A percentile compares a stretch with the other conserved stretches of the same genome.
Evolutionary conservation across 2,888 invertebrate genomes (phyloP).

Genomic region (Campoplex capitator): DNA sequence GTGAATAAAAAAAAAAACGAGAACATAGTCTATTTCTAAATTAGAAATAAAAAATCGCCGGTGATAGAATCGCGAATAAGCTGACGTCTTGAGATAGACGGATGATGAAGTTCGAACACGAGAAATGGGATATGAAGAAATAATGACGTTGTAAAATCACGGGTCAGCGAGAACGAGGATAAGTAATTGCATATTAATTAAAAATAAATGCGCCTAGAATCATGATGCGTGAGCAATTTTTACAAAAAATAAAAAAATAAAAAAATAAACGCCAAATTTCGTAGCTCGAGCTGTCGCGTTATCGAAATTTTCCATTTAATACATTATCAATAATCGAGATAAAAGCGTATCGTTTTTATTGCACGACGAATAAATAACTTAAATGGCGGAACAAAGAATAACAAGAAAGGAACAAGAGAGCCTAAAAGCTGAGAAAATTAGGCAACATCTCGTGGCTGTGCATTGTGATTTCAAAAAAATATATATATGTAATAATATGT

Average conservation of each 20-base stretch:
- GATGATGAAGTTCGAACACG: background rate
- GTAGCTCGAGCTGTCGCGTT: conserved; percentile 12
- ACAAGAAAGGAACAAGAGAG: conserved; percentile 30
- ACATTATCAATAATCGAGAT: conserved; percentile 21
- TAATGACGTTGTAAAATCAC: conserved; percentile 5
- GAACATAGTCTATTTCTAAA: conserved; percentile 42
- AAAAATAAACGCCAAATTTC: background rate
- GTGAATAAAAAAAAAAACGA: background rate
- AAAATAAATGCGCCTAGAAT: conserved; percentile 32
- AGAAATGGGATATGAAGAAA: background rate
- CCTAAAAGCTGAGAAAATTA: conserved; percentile 48
- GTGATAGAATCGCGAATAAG: conserved; percentile 32
- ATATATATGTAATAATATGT: conserved; percentile 22
- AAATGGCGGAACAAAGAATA: conserved; percentile 10
- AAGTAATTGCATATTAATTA: conserved; percentile 24
- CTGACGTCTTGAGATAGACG: background rate
- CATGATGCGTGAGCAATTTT: conserved; percentile 27
- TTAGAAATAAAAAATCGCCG: conserved; percentile 37
- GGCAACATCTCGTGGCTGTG: conserved; percentile 67
- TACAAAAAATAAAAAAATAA: background rate
- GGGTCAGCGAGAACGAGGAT: conserved; percentile 27
- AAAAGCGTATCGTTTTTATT: conserved; percentile 30
- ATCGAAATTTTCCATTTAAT: conserved; percentile 4
- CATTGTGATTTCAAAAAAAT: conserved; percentile 60
- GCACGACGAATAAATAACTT: conserved; percentile 37